Conservation (phyloP, 2,797 vertebrate species). For the Clarias platycephalus region DNA sequence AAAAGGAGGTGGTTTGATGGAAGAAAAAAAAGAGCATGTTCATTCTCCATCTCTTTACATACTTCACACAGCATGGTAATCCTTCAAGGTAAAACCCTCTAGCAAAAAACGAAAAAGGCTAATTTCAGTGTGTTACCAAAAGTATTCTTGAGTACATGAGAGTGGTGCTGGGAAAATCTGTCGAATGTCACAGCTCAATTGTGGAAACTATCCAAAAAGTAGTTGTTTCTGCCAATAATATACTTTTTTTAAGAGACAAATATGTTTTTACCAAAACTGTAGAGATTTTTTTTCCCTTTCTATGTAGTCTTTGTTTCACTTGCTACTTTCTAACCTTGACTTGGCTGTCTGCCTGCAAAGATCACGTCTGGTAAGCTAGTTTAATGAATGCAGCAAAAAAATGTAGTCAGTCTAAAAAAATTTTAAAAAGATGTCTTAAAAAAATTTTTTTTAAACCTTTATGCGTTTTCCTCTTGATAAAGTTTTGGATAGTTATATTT, state of each 20-base stretch:
- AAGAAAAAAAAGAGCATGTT: conserved; percentile 23
- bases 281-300: not conserved
- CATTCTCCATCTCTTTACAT: conserved; percentile 30
- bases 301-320: not conserved
- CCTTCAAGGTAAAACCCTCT: conserved; percentile 10
- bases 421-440: no score
- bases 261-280: not conserved
- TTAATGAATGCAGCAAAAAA: conserved; percentile 14
- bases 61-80: conserved; percentile 34
- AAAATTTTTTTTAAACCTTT: not conserved
- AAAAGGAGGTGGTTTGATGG: conserved; percentile 43
- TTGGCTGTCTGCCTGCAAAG: conserved; percentile 4
- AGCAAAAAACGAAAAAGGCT: conserved; percentile 13
- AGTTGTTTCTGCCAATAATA: not conserved
- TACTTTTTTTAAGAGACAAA: not conserved
- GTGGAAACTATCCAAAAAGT: not conserved
- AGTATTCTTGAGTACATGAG: not conserved
- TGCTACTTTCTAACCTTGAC: not conserved
- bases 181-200: not conserved
- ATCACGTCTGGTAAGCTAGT: conserved; percentile 1
- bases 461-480: not conserved
- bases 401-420: not conserved
- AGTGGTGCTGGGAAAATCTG: not conserved
- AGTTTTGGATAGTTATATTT: not conserved
- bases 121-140: conserved; percentile 8